Conservation (phyloP, 2,888 invertebrate species). For the Hartigia nigra region DNA sequence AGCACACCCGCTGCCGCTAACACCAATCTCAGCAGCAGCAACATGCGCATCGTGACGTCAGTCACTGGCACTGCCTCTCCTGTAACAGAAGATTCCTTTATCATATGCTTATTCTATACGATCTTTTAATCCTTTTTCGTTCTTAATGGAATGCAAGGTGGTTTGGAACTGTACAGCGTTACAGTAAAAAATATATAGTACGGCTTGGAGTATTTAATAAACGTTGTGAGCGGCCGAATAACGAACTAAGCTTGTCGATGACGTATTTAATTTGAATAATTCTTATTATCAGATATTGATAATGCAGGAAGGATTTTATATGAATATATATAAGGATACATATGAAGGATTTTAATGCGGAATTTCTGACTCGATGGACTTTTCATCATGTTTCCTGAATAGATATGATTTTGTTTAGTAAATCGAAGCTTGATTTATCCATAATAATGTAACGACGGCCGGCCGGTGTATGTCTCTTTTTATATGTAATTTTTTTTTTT, state of each 20-base stretch:
- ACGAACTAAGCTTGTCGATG: background rate
- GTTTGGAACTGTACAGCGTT: background rate
- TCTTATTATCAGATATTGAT: background rate
- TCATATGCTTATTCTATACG: background rate
- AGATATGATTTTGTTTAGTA: background rate
- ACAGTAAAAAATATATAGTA: background rate
- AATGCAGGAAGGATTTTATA: no score
- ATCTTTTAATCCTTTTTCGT: background rate
- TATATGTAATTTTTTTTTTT: background rate
- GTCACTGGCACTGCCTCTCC: conserved; percentile 60
- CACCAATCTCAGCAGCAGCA: conserved; percentile 63
- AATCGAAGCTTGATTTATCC: background rate
- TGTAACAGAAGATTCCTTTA: conserved; percentile 33
- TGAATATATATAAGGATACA: background rate
- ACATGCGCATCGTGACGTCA: conserved; percentile 64
- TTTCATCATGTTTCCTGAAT: background rate
- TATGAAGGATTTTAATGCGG: background rate
- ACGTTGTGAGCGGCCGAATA: background rate
- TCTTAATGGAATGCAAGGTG: background rate
- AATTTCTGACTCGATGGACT: background rate
- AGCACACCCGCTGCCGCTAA: conserved; percentile 62
- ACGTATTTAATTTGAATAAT: background rate
- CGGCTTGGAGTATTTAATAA: background rate
- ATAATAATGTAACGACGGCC: background rate
- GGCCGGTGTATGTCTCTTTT: background rate